Evolutionary conservation across 2,888 invertebrate genomes (phyloP).

Genomic region (Pollenia griseotomentosa): DNA sequence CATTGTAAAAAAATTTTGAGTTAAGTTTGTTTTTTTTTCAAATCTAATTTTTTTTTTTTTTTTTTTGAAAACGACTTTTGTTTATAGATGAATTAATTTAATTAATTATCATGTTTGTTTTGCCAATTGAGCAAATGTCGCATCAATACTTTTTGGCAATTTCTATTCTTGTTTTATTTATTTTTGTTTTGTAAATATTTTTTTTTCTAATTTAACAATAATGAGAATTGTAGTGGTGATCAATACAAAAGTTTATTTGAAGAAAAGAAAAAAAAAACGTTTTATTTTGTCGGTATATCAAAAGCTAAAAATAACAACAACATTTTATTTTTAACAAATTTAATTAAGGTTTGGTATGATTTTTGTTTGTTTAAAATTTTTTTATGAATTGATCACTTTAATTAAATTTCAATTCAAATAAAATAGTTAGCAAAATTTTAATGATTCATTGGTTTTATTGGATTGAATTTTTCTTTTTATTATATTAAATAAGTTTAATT

Average conservation of each 20-base stretch:
- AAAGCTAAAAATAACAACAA: slow-evolving; percentile 39
- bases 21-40: slow-evolving; percentile 18
- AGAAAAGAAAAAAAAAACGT: neutral
- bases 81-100: slow-evolving; percentile 77
- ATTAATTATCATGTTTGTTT: slow-evolving; percentile 77
- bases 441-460: slow-evolving; percentile 44
- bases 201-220: slow-evolving; percentile 27
- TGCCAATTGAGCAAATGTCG: slow-evolving; percentile 75
- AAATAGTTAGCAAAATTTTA: slow-evolving; percentile 44
- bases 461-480: slow-evolving; percentile 4
- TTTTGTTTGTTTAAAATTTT: slow-evolving; percentile 14
- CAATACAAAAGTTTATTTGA: slow-evolving; percentile 48
- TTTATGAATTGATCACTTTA: slow-evolving; percentile 15
- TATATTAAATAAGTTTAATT: neutral
- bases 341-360: slow-evolving; percentile 55
- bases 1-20: too few species aligned
- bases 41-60: slow-evolving; percentile 26
- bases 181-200: neutral
- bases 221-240: slow-evolving; percentile 33
- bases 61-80: slow-evolving; percentile 47
- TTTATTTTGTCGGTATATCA: slow-evolving; percentile 29
- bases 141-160: slow-evolving; percentile 64
- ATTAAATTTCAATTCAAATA: slow-evolving; percentile 55
- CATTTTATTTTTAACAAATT: slow-evolving; percentile 1
- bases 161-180: slow-evolving; percentile 53